These are phyloP conservation scores for Plagodis pulveraria DNA, from an alignment of 2,888 invertebrate species.

Conservation along the genomic window DNA sequence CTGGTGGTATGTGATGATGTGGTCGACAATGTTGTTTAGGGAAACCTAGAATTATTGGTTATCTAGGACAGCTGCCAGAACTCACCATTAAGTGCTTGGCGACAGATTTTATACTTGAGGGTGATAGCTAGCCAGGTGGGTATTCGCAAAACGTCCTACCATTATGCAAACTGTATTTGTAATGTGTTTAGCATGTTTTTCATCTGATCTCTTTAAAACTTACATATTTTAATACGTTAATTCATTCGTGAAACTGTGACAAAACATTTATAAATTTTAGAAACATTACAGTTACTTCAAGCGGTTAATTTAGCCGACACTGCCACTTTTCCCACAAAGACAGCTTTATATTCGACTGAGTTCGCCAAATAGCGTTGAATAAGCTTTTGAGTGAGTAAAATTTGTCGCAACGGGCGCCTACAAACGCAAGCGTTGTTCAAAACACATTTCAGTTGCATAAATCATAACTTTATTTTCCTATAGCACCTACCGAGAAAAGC, in stretches of 20 bases:
- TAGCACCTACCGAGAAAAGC: constrained; percentile 12
- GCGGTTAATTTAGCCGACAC: constrained; percentile 21
- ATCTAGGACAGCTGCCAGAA: too few relatives aligned
- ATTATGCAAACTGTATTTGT: too few relatives aligned
- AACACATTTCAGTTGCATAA: constrained; percentile 69
- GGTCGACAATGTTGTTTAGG: too few relatives aligned
- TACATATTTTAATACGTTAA: too few relatives aligned
- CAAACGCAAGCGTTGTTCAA: constrained; percentile 50
- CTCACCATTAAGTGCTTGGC: too few relatives aligned
- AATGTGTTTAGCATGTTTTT: too few relatives aligned
- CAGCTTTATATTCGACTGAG: constrained; percentile 20
- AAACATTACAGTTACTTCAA: constrained; percentile 22
- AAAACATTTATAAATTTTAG: constrained; percentile 3
- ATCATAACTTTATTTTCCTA: constrained; percentile 70
- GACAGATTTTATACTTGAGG: too few relatives aligned
- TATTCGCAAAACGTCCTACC: too few relatives aligned
- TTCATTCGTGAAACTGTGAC: background rate
- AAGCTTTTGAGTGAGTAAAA: constrained; percentile 45
- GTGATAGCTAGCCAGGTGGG: too few relatives aligned
- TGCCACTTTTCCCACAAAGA: constrained; percentile 21
- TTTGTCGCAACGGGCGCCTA: constrained; percentile 47
- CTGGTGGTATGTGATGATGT: too few relatives aligned
- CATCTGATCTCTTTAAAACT: too few relatives aligned
- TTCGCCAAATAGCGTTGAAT: constrained; percentile 30
- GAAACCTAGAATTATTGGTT: too few relatives aligned